Percentiles rank a stretch among this genome's conserved stretches.
phyloP scores from a whole-genome alignment of 2,888 invertebrate species.

The Monopis laevigella region DNA sequence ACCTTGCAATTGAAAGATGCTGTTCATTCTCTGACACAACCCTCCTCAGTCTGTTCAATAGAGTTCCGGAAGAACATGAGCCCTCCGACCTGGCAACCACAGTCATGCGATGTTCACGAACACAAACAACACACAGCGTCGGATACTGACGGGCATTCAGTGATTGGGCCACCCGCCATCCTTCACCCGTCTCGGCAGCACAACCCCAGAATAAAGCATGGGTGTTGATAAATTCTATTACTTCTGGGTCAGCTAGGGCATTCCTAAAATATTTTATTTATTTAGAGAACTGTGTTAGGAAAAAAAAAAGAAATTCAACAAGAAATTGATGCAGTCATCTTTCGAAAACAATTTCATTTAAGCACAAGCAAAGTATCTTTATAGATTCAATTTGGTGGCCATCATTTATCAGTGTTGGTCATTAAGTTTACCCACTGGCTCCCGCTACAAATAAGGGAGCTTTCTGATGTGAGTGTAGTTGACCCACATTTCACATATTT shows the following conservation, averaged over 20 bases:
- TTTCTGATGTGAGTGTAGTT: no score
- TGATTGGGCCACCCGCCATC: conserved; percentile 90
- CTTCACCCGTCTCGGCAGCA: conserved; percentile 87
- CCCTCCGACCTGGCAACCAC: conserved; percentile 93
- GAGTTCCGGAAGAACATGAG: conserved; percentile 74
- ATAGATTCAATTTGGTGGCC: no score
- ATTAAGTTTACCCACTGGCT: no score
- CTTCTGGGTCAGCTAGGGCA: conserved; percentile 75
- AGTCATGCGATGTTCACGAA: conserved; percentile 92
- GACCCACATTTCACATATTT: no score
- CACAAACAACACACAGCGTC: conserved; percentile 87
- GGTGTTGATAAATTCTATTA: conserved; percentile 83
- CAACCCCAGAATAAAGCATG: conserved; percentile 95
- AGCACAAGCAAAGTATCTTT: no score
- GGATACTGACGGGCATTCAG: conserved; percentile 84
- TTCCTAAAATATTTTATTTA: no score
- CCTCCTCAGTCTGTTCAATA: conserved; percentile 76
- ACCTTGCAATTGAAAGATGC: conserved; percentile 85
- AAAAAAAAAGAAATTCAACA: no score
- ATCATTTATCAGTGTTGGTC: no score
- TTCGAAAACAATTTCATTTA: no score
- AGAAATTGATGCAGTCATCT: no score
- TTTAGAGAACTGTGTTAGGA: no score
- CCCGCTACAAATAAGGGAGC: no score
- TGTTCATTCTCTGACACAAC: conserved; percentile 88